Base-by-base conservation (phyloP, 53 echinoderm and acorn worm genomes). In the Patiria pectinifera region DNA sequence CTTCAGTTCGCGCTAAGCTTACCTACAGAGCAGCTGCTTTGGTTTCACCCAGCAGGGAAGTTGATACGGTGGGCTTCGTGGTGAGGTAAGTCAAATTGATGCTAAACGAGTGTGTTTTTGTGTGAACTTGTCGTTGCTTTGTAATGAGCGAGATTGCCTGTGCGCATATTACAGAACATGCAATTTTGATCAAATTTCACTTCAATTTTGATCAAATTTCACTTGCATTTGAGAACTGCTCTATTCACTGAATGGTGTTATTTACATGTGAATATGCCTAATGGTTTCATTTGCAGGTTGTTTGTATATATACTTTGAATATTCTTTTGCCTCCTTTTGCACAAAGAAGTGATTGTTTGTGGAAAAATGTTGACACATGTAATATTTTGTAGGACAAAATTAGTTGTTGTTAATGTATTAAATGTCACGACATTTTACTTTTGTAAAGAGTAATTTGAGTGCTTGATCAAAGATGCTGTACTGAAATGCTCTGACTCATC, bases 1-100 rank as follows among this genome's bases (percentile, higher is more conserved):
- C 74, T 79, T 47, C 80, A 79, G 43, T 79, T 45, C 48, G 19
- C 19, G 0, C 80, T 79, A 79, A 79, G 80, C 80, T 79, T 24
- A 45, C 80, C 48, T 10, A 25, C 11, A 11, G 19, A 79, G 80
- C 43, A 79, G 80, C 80, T 47, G 16, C 46, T 79, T 45, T 79
- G 48, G 12, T 79, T 79, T 16, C 80, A 79, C 5, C 14, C 13
- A 15, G 80, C 45, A 14, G 80, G 80, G 44, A 79, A 79, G 74
- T 9, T 74, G 19, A 79, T 79, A 16, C 46, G 11, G 3, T 13
- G 13, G 10, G 10, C 80, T 11, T 35, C 26, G 21, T 35, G 8
- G 1, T 43, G 11, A 45, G 80, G 80, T 79, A 79, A 79, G 80
- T 79, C 48, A 25, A 46, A 47, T 47, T 45, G 46, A 13, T 16